phyloP scores from a whole-genome alignment of 2,797 vertebrate species.

The Leptoclinus maculatus region DNA sequence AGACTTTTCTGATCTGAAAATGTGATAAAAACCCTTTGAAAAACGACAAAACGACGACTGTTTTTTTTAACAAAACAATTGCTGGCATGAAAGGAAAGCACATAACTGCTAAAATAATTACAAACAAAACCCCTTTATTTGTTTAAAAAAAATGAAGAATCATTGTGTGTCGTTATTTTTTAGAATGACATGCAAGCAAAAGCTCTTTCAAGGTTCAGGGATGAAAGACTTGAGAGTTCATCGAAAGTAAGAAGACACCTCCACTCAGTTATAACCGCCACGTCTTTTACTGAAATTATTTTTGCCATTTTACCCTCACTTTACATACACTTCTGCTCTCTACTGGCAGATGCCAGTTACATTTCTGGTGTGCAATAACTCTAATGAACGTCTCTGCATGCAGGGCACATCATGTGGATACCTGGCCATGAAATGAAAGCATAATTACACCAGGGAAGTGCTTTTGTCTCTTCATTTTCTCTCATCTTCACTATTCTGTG shows the following conservation, averaged over 20 bases:
- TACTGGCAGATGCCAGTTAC: constrained; percentile 55
- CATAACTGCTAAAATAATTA: background rate
- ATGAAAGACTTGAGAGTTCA: background rate
- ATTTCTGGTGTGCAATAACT: constrained; percentile 54
- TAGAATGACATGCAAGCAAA: background rate
- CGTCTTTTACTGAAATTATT: background rate
- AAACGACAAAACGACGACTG: background rate
- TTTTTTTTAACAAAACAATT: background rate
- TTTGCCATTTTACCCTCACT: constrained; percentile 18
- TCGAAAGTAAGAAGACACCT: background rate
- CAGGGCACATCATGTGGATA: constrained; percentile 73
- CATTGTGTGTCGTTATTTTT: background rate
- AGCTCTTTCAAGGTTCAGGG: background rate
- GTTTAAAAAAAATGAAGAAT: background rate
- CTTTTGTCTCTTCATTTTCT: constrained; percentile 80
- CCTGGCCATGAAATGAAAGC: constrained; percentile 82
- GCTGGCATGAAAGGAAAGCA: constrained; percentile 8
- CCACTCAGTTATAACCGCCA: background rate
- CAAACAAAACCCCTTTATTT: background rate
- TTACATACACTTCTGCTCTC: constrained; percentile 25
- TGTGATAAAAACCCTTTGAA: background rate
- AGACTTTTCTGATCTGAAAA: constrained; percentile 35
- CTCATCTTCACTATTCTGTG: constrained; percentile 71
- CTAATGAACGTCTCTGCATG: constrained; percentile 74
- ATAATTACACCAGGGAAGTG: constrained; percentile 80